Base-by-base conservation (phyloP, 2,888 invertebrate species). In the Harpagoxenus sublaevis region DNA sequence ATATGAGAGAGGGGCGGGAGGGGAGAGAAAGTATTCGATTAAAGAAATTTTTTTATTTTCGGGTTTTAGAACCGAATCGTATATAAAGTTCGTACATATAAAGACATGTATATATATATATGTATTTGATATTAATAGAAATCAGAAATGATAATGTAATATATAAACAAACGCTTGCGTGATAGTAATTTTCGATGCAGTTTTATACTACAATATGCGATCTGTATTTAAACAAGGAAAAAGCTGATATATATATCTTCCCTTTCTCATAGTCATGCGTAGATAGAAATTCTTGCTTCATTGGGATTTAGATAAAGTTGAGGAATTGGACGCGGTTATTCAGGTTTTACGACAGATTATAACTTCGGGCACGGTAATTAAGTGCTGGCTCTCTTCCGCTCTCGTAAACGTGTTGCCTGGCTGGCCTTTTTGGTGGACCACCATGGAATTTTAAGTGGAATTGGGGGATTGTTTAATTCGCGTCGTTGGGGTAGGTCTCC, bases 291-390 rank as follows among this genome's bases (percentile, higher is more conserved):
- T 74, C 83, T 73, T 57, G 85, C 75, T 77, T 71, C 77, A 83
- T 78, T 74, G 81, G 78, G 79, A 83, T 87, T 89, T 86, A 89
- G 91, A 92, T 91, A 92, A 92, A 92, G 88, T 91, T 92, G 91
- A 92, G 87, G 89, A 93, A 93, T 92, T 91, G 89, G 90, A 84
- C 90, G 85, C 88, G 91, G 89, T 93, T 93, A 92, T 92, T 93
- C 93, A 90, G 92, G 91, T 93, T 93, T 92, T 89, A 90, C 89
- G 87, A 89, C 86, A 91, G 93, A 93, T 93, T 93, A 92, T 91
- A 90, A 92, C 88, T 89, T 87, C 53, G 81, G 84, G 68, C 62
- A 84, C 75, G 85, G 91, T 90, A 92, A 93, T 93, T 93, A 92
- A 92, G 91, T 90, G 87, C 77, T 2, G 78, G 84, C 73, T 85